A percentile compares a stretch with the other conserved stretches of the same genome.
These are phyloP conservation scores for Diuraphis noxia DNA, from an alignment of 1,140 invertebrate genomes.

Conservation along the genomic window DNA sequence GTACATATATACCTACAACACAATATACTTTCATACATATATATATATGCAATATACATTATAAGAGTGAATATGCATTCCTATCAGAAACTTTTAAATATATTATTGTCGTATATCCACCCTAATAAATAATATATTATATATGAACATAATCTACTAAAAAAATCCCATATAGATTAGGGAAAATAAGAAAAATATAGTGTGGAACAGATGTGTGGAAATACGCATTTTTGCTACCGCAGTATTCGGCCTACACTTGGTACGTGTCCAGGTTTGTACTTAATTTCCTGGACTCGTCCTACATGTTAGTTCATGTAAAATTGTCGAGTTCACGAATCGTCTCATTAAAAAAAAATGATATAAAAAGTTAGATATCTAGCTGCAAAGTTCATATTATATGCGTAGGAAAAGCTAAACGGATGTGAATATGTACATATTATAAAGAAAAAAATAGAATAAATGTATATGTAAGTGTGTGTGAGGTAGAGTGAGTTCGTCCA, in stretches of 20 bases:
- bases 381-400: not conserved
- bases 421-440: not conserved
- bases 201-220: not conserved
- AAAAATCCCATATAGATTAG: not conserved
- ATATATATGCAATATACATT: not conserved
- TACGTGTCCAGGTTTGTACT: not conserved
- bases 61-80: not conserved
- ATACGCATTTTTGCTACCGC: conserved; percentile 7
- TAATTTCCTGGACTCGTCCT: not conserved
- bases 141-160: conserved; percentile 5
- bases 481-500: too few species aligned
- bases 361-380: not conserved
- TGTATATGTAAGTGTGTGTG: not conserved
- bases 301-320: not conserved
- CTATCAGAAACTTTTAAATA: not conserved
- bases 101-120: not conserved
- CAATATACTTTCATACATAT: not conserved
- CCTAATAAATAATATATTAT: conserved; percentile 10
- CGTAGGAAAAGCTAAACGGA: not conserved
- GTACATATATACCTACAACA: not conserved
- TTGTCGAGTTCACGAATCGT: not conserved
- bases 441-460: not conserved
- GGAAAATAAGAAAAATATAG: not conserved
- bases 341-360: not conserved
- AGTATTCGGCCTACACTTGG: not conserved